Base-by-base conservation (phyloP, 2,888 invertebrate genomes). In the Melinaea menophilus region DNA sequence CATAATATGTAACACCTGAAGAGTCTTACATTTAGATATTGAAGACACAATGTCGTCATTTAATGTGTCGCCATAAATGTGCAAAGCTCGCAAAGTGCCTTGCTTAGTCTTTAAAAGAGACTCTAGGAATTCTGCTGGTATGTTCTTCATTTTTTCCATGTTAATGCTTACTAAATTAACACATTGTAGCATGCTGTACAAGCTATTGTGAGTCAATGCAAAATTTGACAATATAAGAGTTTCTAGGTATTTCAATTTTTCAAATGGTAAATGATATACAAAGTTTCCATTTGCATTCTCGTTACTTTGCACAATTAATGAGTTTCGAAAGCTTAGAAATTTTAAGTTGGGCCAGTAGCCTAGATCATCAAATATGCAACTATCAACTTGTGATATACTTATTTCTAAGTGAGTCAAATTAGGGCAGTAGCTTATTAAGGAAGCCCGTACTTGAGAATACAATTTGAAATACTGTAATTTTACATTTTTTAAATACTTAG, bases 131-230 rank as follows among this genome's bases (percentile, higher is more conserved):
- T 89, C 88, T 61, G 86, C 84, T 5, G 91, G 91, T 68, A 91
- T 91, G 74, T 91, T 91, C 71, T 91, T 91, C 91, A 91, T 91
- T 74, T 91, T 91, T 66, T 91, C 91, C 86, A 91, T 91, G 69
- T 86, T 91, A 74, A 91, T 88, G 79, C 90, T 88, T 72, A 86
- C 85, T 77, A 91, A 84, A 75, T 88, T 79, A 34, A 79, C 80
- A 76, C 91, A 91, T 65, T 86, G 85, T 62, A 91, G 76, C 91
- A 91, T 91, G 65, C 85, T 87, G 67, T 89, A 88, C 45, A 91
- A 77, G 76, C 91, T 91, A 67, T 79, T 80, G 33, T 83, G 89
- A 35, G 91, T 90, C 66, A 91, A 75, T 63, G 90, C 91, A 82
- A 91, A 91, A 72, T 91, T 91, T 4, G 91, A 91, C 56, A 91